phyloP scores from a whole-genome alignment of 2,888 invertebrate species.

The Phyto melanocephala region DNA sequence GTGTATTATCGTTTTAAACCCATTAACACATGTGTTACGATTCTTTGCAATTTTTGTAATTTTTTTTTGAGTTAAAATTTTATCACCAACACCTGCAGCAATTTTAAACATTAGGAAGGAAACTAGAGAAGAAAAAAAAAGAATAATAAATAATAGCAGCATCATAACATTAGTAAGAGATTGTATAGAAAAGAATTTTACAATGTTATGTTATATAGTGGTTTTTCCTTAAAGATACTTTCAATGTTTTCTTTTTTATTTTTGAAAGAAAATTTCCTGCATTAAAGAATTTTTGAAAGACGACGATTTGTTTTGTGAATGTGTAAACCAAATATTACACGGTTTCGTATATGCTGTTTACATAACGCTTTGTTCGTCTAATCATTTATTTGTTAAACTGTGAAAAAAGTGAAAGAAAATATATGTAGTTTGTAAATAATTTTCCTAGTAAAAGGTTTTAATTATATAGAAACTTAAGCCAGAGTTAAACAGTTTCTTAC shows the following conservation, averaged over 20 bases:
- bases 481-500: too few species aligned
- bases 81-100: slow-evolving; percentile 44
- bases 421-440: too few species aligned
- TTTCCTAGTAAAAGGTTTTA: too few species aligned
- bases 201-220: slow-evolving; percentile 12
- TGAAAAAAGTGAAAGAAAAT: too few species aligned
- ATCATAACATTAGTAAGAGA: slow-evolving; percentile 34
- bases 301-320: not conserved
- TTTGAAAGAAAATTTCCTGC: slow-evolving; percentile 34
- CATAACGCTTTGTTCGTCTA: too few species aligned
- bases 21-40: slow-evolving; percentile 42
- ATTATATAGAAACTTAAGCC: too few species aligned
- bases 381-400: too few species aligned
- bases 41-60: not conserved
- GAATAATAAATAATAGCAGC: slow-evolving; percentile 27
- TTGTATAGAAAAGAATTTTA: not conserved
- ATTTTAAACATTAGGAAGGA: slow-evolving; percentile 21
- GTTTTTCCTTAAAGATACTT: not conserved
- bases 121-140: not conserved
- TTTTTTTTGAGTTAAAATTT: not conserved
- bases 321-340: not conserved
- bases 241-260: not conserved
- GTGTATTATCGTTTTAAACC: slow-evolving; percentile 23
- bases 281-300: not conserved
- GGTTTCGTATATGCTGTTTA: too few species aligned